Base-by-base conservation (phyloP, 1,140 invertebrate genomes). In the Drosophila tropicalis region DNA sequence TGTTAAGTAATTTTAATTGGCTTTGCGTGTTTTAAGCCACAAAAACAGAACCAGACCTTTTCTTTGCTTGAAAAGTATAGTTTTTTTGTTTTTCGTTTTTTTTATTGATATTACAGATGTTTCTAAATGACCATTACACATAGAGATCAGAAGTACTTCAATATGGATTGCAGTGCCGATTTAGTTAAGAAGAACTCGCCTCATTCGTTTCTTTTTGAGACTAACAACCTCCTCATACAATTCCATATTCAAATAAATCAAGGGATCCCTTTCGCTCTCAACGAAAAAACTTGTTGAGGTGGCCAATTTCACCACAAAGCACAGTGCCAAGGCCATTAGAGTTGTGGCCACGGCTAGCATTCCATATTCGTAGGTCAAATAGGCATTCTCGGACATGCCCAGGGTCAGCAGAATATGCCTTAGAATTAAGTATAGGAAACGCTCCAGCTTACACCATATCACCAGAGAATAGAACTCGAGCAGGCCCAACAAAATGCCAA, bases 401-500 rank as follows among this genome's bases (percentile, higher is more conserved):
- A 51, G 0, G 1, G 5, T 39, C 5, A 76, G 5, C 9, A 44
- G 2, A 0, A 19, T 0, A 5, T 62, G 10, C 15, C 64, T 32
- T 3, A 55, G 9, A 2, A 5, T 1, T 1, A 69, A 22, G 7
- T 69, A 15, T 0, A 75, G 17, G 12, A 70, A 1, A 10, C 54
- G 10, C 19, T 76, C 73, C 39, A 76, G 0, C 0, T 12, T 22
- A 34, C 65, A 76, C 73, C 73, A 76, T 1, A 76, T n/a, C 7
- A 61, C 5, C 2, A 47, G 32, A 3, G 60, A 10, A 1, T 6
- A 22, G 36, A 75, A 13, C 36, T 76, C 73, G 3, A 76, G 9
- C 9, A 76, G n/a, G 3, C n/a, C 34, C 17, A 69, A 17, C 2
- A 41, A 13, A 9, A 15, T 41, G 1, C 40, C 3, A 5, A 29